Conservation (phyloP, 2,797 vertebrate genomes). For the Cuniculus paca region DNA sequence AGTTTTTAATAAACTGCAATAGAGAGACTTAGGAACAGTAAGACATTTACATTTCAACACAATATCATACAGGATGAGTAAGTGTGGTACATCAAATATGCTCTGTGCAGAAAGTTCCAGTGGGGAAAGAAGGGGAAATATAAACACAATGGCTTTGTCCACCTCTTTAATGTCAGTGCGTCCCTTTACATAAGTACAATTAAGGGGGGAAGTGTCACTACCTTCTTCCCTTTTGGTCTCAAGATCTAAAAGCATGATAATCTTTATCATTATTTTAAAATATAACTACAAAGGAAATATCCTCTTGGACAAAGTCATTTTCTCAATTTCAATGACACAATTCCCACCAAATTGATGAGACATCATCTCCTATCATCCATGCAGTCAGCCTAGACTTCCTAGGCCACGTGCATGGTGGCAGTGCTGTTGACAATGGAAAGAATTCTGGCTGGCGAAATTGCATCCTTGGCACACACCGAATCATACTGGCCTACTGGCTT, state of each 20-base stretch:
- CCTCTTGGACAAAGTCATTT: background rate
- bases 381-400: background rate
- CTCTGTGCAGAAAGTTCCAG: constrained; percentile 18
- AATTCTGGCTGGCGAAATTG: background rate
- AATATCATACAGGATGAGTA: constrained; percentile 44
- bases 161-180: background rate
- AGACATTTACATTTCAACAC: constrained; percentile 43
- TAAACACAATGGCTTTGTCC: background rate
- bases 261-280: constrained; percentile 39
- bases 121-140: constrained; percentile 50
- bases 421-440: background rate
- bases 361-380: background rate
- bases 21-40: constrained; percentile 65
- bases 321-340: background rate
- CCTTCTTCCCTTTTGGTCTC: background rate
- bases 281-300: constrained; percentile 19
- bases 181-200: constrained; percentile 33
- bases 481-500: constrained; percentile 12
- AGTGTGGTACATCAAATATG: background rate
- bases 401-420: background rate
- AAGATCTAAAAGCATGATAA: constrained; percentile 39
- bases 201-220: background rate
- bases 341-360: background rate
- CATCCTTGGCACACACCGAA: constrained; percentile 19
- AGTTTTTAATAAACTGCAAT: constrained; percentile 80